Conservation (phyloP, 2,113 vertebrate genomes). For the Barnardius zonarius region DNA sequence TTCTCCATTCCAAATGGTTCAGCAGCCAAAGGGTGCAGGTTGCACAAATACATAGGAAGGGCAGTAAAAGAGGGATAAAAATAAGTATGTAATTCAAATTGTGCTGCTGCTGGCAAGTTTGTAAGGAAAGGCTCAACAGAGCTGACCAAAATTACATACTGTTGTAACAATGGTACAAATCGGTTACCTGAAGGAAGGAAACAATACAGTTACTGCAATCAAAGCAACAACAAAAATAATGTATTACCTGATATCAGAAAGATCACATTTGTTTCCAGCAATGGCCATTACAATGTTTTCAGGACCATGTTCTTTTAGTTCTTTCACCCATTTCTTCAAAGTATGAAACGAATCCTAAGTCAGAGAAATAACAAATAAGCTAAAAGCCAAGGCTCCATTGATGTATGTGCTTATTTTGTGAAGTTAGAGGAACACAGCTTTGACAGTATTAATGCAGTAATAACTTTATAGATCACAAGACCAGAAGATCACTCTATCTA, state of each 20-base stretch:
- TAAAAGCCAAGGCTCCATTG: background rate
- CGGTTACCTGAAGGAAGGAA: background rate
- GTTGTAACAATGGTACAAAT: background rate
- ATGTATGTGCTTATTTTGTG: background rate
- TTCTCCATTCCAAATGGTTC: background rate
- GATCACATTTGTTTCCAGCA: slow-evolving; percentile 97
- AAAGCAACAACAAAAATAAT: background rate
- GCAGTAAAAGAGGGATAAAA: background rate
- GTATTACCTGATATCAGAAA: slow-evolving; percentile 92
- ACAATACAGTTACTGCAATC: background rate
- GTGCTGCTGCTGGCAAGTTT: background rate
- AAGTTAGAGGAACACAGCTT: background rate
- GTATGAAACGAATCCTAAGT: slow-evolving; percentile 96
- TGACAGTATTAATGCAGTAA: background rate
- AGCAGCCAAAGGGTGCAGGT: background rate
- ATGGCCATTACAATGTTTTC: slow-evolving; percentile 98
- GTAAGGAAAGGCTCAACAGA: background rate
- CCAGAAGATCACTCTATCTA: background rate
- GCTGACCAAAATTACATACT: background rate
- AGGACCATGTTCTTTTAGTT: slow-evolving; percentile 95
- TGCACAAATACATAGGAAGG: background rate
- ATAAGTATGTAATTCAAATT: background rate
- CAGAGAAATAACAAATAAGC: slow-evolving; percentile 31
- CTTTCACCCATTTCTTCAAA: slow-evolving; percentile 98
- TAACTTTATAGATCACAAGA: background rate